Percentiles rank a stretch among this genome's conserved stretches.
These are phyloP conservation scores for Neogobius melanostomus DNA, from an alignment of 2,113 vertebrate genomes.

Conservation along the genomic window DNA sequence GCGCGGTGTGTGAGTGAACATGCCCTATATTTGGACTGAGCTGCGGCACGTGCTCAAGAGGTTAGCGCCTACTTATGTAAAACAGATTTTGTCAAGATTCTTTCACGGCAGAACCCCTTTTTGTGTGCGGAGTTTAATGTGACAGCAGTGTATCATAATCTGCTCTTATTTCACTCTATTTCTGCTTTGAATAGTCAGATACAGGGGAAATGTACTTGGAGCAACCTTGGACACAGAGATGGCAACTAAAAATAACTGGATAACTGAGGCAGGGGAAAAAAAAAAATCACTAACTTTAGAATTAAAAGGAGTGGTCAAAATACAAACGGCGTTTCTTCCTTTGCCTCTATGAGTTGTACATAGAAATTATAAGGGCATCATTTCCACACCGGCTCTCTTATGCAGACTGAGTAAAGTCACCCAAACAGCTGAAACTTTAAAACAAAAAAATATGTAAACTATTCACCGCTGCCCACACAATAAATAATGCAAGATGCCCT, in stretches of 20 bases:
- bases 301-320: too few species aligned
- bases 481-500: background rate
- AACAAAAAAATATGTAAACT: background rate
- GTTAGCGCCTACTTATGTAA: slow-evolving; percentile 64
- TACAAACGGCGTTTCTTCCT: too few species aligned
- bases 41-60: slow-evolving; percentile 58
- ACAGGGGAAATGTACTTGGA: too few species aligned
- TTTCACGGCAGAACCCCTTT: slow-evolving; percentile 22
- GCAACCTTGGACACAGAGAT: too few species aligned
- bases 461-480: background rate
- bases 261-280: too few species aligned
- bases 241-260: too few species aligned
- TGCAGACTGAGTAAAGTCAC: background rate
- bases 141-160: background rate
- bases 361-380: background rate
- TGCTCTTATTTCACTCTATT: too few species aligned
- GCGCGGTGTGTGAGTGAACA: slow-evolving; percentile 47
- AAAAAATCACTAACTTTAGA: too few species aligned
- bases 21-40: slow-evolving; percentile 69
- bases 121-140: slow-evolving; percentile 2
- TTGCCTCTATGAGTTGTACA: too few species aligned
- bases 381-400: background rate
- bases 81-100: slow-evolving; percentile 49
- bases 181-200: background rate
- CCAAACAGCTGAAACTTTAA: background rate